phyloP scores from a whole-genome alignment of 2,797 vertebrate genomes.

The Oceanodroma leucorhoa region DNA sequence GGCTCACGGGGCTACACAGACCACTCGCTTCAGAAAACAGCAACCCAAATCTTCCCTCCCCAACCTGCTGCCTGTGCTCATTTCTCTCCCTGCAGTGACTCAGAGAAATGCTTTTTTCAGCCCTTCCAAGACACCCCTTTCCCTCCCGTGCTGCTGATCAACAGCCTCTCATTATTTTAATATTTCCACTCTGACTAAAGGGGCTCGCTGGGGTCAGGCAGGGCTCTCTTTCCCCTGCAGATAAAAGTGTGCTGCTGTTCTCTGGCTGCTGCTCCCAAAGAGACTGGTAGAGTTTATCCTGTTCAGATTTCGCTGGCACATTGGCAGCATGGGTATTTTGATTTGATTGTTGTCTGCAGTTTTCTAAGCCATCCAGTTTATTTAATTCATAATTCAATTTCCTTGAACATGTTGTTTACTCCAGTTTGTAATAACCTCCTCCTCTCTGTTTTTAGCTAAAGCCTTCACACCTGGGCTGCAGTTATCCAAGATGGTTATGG shows the following conservation, averaged over 20 bases:
- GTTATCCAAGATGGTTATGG: not conserved
- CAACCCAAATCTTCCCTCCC: not conserved
- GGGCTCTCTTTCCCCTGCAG: not conserved
- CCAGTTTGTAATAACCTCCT: not conserved
- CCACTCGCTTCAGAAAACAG: not conserved
- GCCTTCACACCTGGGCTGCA: constrained; percentile 5
- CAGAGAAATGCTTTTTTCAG: not conserved
- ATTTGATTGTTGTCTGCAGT: not conserved
- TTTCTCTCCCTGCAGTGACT: not conserved
- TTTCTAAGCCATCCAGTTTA: not conserved
- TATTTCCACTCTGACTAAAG: not conserved
- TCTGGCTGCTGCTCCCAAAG: not conserved
- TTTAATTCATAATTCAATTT: constrained; percentile 44
- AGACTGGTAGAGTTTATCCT: not conserved
- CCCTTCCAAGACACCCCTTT: not conserved
- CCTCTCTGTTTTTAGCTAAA: not conserved
- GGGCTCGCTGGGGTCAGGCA: not conserved
- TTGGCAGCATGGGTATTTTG: not conserved
- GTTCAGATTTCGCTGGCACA: not conserved
- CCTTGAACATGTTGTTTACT: not conserved
- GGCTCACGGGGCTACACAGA: not conserved
- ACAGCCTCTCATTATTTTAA: not conserved
- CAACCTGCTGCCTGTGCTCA: not conserved
- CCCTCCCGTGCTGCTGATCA: not conserved
- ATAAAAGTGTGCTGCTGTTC: not conserved